Base-by-base conservation (phyloP, 2,888 invertebrate species). In the Beris chalybata region DNA sequence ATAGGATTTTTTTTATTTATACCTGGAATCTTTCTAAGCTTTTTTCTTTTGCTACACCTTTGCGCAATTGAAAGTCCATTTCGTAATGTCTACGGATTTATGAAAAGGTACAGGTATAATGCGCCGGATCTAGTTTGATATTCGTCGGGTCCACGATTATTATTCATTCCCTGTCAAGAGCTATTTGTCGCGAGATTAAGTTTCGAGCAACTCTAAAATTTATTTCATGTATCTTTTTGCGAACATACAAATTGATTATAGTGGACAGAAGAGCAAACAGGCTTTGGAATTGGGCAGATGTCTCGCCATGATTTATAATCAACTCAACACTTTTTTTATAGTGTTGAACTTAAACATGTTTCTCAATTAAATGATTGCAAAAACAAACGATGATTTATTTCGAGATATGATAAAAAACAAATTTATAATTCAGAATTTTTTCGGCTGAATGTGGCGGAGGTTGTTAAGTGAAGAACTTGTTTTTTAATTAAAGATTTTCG, bases 141-240 rank as follows among this genome's bases (percentile, higher is more conserved):
- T 50, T 13, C 4, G 12, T 15, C n/a, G n/a, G 48, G 48, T 13
- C 43, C 15, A 11, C 32, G 32, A 32, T 31, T 55, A 32, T 56
- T 56, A 32, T 56, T 56, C 56, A 56, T 56, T 56, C 43, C 56
- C 22, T 38, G 56, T 56, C 56, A 56, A n/a, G 43, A 56, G 43
- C 31, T 56, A 56, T 56, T 56, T 56, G 38, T 56, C 56, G 56
- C 43, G 13, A 38, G 38, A 56, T 56, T 56, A 56, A 56, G n/a
- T 56, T 38, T 22, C 43, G 15, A 43, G 15, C 38, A 43, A 1
- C 38, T 22, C 22, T 22, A 22, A 15, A 48, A 48, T 12, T 11
- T n/a, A 7, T 48, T 48, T 12, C n/a, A 12, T 48, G 48, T 48
- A 13, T 7, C 2, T 48, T 48, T 48, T 44, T 12, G 44, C 44